Evolutionary conservation across 2,113 vertebrate genomes (phyloP).

Genomic region (Emberiza fucata): DNA sequence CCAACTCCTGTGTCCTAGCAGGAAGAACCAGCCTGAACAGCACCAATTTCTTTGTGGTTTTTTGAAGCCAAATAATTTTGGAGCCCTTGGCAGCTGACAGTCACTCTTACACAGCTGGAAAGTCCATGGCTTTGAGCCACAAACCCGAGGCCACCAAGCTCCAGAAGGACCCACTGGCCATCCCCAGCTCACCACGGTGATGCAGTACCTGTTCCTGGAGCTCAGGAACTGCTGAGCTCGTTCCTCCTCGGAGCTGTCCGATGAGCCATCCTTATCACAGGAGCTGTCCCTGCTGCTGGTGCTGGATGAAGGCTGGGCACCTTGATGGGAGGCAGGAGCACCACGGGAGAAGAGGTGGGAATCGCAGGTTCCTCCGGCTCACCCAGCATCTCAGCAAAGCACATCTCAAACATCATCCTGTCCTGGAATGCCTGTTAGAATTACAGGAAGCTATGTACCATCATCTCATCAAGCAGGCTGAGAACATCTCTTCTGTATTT

Average conservation of each 20-base stretch:
- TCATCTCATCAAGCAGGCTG: neutral
- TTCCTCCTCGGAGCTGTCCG: accelerated
- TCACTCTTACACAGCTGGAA: neutral
- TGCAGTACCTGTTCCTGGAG: neutral
- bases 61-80: neutral
- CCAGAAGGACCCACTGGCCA: neutral
- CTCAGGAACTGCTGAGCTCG: accelerated
- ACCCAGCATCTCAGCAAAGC: neutral
- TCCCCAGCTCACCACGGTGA: neutral
- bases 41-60: neutral
- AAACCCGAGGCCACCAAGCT: accelerated
- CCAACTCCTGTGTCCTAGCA: neutral
- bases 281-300: neutral
- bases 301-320: neutral
- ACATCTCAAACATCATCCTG: neutral
- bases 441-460: neutral
- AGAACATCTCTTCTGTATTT: neutral
- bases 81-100: neutral
- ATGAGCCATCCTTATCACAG: accelerated
- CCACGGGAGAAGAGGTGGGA: accelerated
- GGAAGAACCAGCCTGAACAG: neutral
- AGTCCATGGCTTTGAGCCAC: neutral
- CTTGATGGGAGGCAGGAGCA: neutral
- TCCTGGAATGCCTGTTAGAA: neutral
- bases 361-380: neutral